A percentile compares a stretch with the other conserved stretches of the same genome.
phyloP scores from a whole-genome alignment of 1,140 invertebrate species.

The Probaryconus sp. region DNA sequence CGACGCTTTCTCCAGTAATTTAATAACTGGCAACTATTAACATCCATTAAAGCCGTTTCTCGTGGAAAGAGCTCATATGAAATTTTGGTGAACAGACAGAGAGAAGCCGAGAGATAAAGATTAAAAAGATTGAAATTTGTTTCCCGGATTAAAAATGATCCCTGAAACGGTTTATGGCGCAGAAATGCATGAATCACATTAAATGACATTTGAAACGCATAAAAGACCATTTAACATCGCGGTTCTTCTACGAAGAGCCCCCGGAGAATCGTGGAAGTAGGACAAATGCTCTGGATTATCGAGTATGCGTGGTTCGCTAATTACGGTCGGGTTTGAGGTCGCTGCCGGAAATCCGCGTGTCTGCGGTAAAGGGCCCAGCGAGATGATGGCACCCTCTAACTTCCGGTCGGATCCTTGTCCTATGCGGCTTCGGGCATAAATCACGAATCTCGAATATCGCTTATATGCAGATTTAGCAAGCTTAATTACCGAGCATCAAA shows the following conservation, averaged over 20 bases:
- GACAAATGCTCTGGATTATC: conserved; percentile 12
- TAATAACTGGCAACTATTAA: no score
- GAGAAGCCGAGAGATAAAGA: no score
- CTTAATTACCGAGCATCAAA: conserved; percentile 54
- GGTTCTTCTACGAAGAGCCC: conserved; percentile 27
- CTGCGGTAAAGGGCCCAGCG: conserved; percentile 29
- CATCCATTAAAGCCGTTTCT: no score
- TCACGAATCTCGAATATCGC: conserved; percentile 40
- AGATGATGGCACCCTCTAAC: conserved; percentile 19
- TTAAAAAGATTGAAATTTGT: no score
- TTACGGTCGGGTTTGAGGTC: conserved; percentile 35
- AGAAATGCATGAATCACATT: no score
- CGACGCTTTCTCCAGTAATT: no score
- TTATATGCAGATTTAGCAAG: conserved; percentile 41
- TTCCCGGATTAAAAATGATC: no score
- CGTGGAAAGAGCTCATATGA: no score
- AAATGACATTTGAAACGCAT: conserved; percentile 2
- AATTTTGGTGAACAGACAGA: no score
- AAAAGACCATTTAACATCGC: conserved; percentile 27
- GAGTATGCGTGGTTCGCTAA: conserved; percentile 18
- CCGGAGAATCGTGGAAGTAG: conserved; percentile 12
- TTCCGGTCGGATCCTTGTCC: conserved; percentile 17
- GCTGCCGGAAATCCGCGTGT: conserved; percentile 22
- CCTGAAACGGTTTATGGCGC: no score
- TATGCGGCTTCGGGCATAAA: conserved; percentile 33